Evolutionary conservation across 1,140 invertebrate genomes (phyloP), one percentile per base, ranked within the genome.

Genomic region (Hirudo medicinalis): DNA sequence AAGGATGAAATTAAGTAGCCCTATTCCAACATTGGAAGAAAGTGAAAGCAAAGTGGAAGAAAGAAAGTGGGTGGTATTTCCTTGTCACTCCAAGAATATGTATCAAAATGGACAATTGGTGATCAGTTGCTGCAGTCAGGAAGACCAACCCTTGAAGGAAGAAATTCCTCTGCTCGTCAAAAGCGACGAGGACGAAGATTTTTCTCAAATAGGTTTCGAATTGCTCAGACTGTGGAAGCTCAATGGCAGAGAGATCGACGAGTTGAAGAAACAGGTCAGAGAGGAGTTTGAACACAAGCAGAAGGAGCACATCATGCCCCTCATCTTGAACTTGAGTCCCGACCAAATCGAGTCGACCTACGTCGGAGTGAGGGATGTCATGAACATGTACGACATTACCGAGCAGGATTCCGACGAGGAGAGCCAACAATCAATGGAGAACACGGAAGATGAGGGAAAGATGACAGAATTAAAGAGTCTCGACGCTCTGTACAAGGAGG

Each of bases 221-320:
- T 11, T 49, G 19, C 69, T 70, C n/a, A 54, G 11, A 54, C 69
- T 70, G 15, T 70, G 69, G 69, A 70, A 53, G 15, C n/a, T 70
- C 19, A 22, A 25, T 19, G 69, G 22, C 53, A 0, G 43, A 20
- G 69, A 70, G 69, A 53, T 70, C 11, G 69, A 70, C 5, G 69
- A 70, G 53, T n/a, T 70, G 43, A 36, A 70, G 69, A 70, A 70
- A 53, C 69, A 63, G 57, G 69, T 70, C 22, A 19, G 49, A 53
- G 32, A 70, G 69, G 69, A 70, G 43, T 27, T 54, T 13, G n/a
- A 54, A 53, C 69, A 70, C 69, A 70, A 70, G 49, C 25, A 53
- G 49, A 54, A 36, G 29, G 69, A 70, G 69, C 69, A 70, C 43
- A 70, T 70, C 40, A 70, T 70, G 69, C 69, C 69, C 17, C 22